Conservation (phyloP, 2,888 invertebrate genomes). For the Vesta saturnalis region DNA sequence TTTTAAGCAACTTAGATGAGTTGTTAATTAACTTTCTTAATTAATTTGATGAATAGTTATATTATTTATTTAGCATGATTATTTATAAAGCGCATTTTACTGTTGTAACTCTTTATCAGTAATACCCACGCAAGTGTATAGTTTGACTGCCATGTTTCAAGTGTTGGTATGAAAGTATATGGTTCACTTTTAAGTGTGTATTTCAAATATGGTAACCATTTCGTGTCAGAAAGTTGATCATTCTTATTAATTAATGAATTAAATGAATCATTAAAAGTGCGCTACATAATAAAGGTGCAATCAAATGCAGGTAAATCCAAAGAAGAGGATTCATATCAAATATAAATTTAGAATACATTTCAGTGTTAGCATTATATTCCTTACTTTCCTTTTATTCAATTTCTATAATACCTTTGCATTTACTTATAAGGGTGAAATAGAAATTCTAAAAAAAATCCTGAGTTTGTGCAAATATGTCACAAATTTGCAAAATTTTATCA, state of each 20-base stretch:
- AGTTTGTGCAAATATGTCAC: no score
- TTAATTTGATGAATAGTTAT: neutral
- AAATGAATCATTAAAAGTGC: neutral
- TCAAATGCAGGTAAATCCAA: neutral
- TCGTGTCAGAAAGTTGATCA: neutral
- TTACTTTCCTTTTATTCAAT: no score
- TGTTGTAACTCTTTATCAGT: neutral
- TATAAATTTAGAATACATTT: no score
- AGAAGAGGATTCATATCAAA: neutral
- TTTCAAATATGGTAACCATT: no score
- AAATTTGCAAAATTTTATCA: no score
- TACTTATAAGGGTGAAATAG: no score
- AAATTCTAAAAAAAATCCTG: no score
- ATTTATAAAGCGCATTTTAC: neutral
- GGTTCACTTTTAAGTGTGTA: neutral
- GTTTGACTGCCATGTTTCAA: neutral
- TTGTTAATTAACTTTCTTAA: neutral
- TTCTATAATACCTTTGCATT: no score
- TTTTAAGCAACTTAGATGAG: neutral
- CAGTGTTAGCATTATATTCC: no score
- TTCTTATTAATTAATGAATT: neutral
- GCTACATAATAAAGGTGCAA: neutral
- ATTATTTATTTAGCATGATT: neutral
- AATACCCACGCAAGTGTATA: no score
- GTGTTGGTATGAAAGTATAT: neutral